These are phyloP conservation scores for Drosophila paranaensis DNA, from an alignment of 2,888 invertebrate species.

Conservation along the genomic window DNA sequence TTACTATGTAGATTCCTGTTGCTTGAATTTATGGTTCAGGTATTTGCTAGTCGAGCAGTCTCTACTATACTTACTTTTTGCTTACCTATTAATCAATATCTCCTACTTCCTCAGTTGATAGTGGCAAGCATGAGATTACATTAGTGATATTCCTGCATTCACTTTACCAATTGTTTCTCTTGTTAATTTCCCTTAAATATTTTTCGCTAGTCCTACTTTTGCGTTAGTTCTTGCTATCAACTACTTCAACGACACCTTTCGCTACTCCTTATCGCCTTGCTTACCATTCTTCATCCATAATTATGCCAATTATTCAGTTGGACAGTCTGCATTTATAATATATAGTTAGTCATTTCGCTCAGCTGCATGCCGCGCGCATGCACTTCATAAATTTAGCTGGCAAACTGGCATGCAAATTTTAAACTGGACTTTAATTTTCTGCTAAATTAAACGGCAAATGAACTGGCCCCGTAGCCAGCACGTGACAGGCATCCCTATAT, in stretches of 20 bases:
- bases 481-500: slow-evolving; percentile 50
- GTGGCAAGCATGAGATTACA: no score
- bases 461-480: slow-evolving; percentile 66
- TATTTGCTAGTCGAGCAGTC: no score
- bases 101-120: no score
- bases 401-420: slow-evolving; percentile 75
- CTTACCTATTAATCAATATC: no score
- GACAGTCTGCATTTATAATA: slow-evolving; percentile 10
- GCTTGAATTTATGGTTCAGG: no score
- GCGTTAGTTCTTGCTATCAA: no score
- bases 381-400: slow-evolving; percentile 68
- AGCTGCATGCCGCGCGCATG: slow-evolving; percentile 15
- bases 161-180: no score
- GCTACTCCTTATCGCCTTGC: background rate
- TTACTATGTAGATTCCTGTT: no score
- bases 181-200: no score
- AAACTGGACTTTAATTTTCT: slow-evolving; percentile 79
- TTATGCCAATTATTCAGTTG: slow-evolving; percentile 1
- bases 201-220: no score
- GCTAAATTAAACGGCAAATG: slow-evolving; percentile 77
- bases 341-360: background rate
- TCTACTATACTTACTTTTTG: no score
- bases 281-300: background rate
- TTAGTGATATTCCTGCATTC: no score
- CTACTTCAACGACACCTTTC: background rate